phyloP scores from a whole-genome alignment of 2,113 vertebrate species.

The Callipepla squamata region DNA sequence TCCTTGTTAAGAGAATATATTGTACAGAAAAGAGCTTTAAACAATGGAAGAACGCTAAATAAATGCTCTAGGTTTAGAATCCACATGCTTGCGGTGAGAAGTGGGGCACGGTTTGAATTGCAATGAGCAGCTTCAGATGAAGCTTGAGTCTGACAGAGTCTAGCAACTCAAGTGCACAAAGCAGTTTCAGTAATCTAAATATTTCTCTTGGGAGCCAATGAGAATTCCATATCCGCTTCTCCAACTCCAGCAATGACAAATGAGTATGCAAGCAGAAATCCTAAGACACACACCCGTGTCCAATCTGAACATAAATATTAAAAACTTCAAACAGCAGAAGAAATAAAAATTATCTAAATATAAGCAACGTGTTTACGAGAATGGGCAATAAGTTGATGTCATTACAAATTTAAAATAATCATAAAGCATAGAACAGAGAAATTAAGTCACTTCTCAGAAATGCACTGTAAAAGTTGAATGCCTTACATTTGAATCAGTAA shows the following conservation, averaged over 20 bases:
- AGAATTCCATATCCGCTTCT: background rate
- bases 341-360: background rate
- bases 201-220: background rate
- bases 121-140: background rate
- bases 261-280: background rate
- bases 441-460: background rate
- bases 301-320: background rate
- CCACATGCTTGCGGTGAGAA: background rate
- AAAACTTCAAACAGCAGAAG: background rate
- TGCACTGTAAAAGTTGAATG: background rate
- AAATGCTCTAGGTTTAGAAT: background rate
- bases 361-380: background rate
- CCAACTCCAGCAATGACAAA: conserved; percentile 3
- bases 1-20: background rate
- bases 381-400: background rate
- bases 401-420: background rate
- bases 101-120: background rate
- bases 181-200: background rate
- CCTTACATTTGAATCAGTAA: background rate
- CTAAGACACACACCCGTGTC: background rate
- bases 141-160: background rate
- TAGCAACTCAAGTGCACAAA: background rate
- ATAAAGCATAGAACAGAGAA: background rate
- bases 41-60: background rate
- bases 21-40: background rate